Conservation (phyloP, 2,113 vertebrate genomes). For the Halichoerus grypus region DNA sequence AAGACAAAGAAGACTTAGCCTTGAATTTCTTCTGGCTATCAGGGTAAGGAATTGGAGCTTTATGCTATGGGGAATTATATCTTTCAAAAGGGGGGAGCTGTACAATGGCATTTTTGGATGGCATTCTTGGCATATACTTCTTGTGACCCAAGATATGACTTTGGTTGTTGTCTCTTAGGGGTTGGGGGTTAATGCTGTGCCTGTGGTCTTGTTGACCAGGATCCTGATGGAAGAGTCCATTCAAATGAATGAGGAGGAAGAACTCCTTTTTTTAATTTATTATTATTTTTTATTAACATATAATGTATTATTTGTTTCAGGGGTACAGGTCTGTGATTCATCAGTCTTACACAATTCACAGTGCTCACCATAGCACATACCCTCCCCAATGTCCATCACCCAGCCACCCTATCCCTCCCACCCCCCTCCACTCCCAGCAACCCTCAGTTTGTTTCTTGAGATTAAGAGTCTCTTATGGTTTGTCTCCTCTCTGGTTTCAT, state of each 20-base stretch:
- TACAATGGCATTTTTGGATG: constrained; percentile 2
- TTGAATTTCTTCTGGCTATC: constrained; percentile 19
- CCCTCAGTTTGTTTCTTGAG: too few species aligned
- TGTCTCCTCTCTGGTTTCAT: too few species aligned
- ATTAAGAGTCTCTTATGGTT: too few species aligned
- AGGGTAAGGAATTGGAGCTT: background rate
- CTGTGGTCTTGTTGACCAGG: background rate
- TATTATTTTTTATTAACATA: too few species aligned
- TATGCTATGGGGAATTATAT: background rate
- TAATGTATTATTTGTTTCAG: too few species aligned
- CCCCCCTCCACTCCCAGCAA: too few species aligned
- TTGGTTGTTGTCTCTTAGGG: background rate
- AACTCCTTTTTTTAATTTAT: background rate
- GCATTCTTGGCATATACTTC: background rate
- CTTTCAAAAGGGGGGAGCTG: constrained; percentile 15
- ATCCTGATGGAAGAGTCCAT: background rate
- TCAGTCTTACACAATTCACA: too few species aligned
- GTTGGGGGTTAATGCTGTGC: background rate
- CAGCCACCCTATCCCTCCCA: too few species aligned
- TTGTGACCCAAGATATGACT: background rate
- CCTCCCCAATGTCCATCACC: too few species aligned
- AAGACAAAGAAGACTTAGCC: background rate
- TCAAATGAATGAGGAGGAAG: background rate
- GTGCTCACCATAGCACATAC: too few species aligned
- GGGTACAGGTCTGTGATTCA: too few species aligned